Evolutionary conservation across 2,113 vertebrate species (phyloP), one percentile per base, ranked within the genome.

Genomic region (Phrynosoma platyrhinos): DNA sequence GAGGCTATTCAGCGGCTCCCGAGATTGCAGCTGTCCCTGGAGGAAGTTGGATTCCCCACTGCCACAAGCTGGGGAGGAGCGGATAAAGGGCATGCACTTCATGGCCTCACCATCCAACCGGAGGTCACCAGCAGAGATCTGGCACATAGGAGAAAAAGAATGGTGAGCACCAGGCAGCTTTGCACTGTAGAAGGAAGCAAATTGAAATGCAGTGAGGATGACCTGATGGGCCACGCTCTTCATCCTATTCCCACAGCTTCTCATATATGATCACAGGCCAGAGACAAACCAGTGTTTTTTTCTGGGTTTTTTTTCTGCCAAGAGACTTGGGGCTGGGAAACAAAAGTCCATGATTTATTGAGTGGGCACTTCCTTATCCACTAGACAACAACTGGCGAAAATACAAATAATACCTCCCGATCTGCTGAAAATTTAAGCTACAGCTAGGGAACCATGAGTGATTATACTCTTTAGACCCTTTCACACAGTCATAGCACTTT

Each of bases 1-100:
- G 91, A 98, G 96, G 92, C 97, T 96, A 0, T 98, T 98, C 87
- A 98, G 97, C 94, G 98, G 98, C 92, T 98, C 97, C 66, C 97
- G 94, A 85, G 93, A 92, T 4, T 74, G 76, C 53, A 86, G 84
- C 23, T 23, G 10, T 53, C 47, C 75, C n/a, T 21, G 42, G 53
- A 93, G 91, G 3, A 96, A 77, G n/a, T 82, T n/a, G 79, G 82
- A 93, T 25, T 92, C 91, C 0, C 83, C 21, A 66, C 77, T 58
- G 18, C 92, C 92, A 77, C 94, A 94, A 89, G 96, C 96, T 16
- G 97, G 97, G 40, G 97, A 97, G 0, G 93, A 87, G 89, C 90
- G 80, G 83, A 92, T 93, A 79, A 94, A 94, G 71, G 94, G 86
- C 92, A 93, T 86, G 89, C 92, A 94, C 92, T 58, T 94, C 91